Evolutionary conservation across 2,888 invertebrate species (phyloP).

Genomic region (Dryadula phaetusa): DNA sequence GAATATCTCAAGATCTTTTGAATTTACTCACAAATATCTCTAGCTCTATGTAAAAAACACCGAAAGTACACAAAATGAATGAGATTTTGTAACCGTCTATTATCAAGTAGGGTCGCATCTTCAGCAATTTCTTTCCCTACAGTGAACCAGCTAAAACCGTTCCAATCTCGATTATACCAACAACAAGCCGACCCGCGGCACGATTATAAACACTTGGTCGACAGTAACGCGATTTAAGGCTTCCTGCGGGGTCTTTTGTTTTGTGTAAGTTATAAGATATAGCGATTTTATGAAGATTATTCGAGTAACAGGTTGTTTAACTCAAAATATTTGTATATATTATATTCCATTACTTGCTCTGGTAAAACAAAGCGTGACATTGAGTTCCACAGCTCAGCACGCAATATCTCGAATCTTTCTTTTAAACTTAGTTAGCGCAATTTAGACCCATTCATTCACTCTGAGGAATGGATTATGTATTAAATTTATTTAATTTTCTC

Average conservation of each 20-base stretch:
- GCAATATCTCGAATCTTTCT: too few species aligned
- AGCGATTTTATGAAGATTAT: conserved; percentile 16
- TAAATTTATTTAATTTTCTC: too few species aligned
- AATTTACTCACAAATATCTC: neutral
- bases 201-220: conserved; percentile 75
- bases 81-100: neutral
- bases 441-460: too few species aligned
- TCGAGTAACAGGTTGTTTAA: too few species aligned
- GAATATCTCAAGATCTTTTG: neutral
- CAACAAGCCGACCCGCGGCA: conserved; percentile 52
- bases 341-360: too few species aligned
- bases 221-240: conserved; percentile 75
- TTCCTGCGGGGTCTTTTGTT: conserved; percentile 56
- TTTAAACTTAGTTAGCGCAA: too few species aligned
- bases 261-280: conserved; percentile 38
- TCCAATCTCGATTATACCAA: conserved; percentile 62
- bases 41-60: neutral
- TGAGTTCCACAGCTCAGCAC: too few species aligned
- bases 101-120: conserved; percentile 27
- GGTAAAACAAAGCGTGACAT: too few species aligned
- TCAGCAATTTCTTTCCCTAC: conserved; percentile 38
- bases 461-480: too few species aligned
- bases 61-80: neutral
- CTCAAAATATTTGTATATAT: too few species aligned
- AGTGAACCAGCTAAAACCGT: conserved; percentile 44